phyloP scores from a whole-genome alignment of 1,140 invertebrate species.

The Mizuhopecten yessoensis region DNA sequence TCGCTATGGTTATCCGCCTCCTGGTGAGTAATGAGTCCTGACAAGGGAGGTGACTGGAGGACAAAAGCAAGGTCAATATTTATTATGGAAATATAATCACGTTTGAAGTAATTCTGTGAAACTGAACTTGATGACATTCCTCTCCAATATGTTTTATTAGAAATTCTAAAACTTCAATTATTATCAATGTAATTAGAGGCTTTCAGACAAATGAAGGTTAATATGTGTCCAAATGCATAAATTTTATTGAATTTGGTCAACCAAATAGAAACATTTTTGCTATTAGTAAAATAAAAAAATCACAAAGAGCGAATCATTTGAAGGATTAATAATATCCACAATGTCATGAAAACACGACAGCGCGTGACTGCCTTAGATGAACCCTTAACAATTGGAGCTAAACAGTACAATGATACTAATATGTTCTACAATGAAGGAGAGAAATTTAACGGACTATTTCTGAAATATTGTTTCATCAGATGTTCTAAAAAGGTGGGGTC shows the following conservation, averaged over 20 bases:
- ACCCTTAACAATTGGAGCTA: background rate
- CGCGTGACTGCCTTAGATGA: background rate
- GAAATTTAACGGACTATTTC: background rate
- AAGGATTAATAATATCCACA: background rate
- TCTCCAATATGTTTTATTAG: background rate
- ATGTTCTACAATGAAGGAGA: background rate
- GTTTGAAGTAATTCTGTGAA: background rate
- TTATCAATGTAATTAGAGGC: background rate
- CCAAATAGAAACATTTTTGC: constrained; percentile 28
- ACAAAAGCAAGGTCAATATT: constrained; percentile 22
- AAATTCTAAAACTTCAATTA: background rate
- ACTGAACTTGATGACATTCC: background rate
- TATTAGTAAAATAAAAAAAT: background rate
- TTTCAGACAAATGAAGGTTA: background rate
- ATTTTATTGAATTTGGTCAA: background rate
- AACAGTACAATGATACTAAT: background rate
- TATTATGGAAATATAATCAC: background rate
- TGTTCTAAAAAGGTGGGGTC: too few relatives aligned
- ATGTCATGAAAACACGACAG: background rate
- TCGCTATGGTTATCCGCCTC: constrained; percentile 51
- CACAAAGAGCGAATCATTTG: background rate
- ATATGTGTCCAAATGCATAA: background rate
- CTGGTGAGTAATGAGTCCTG: constrained; percentile 42
- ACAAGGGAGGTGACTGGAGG: constrained; percentile 29
- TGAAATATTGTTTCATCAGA: too few relatives aligned